Evolutionary conservation across 2,797 vertebrate species (phyloP), one percentile per base, ranked within the genome.

Genomic region (Chelonia mydas): DNA sequence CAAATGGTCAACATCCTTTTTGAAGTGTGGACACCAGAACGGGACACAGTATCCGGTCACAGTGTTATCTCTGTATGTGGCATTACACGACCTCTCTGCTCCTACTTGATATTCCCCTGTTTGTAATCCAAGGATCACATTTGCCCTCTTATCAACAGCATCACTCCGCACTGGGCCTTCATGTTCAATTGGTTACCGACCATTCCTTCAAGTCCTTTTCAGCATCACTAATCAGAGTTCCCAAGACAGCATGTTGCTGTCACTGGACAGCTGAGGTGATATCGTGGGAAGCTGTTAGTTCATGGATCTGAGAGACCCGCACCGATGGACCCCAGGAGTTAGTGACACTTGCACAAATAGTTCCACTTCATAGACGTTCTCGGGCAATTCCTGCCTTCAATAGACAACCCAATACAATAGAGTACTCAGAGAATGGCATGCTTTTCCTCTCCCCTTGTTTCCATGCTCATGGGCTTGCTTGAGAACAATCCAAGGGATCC

Each of bases 211-310:
- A 11, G 21, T 37, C 37, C 37, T 72, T 72, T 23, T 23, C 65
- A 41, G 68, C 5, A 9, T 72, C 37, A 37, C 5, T 72, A 41
- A 19, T 10, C n/a, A 21, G 5, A 72, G 65, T 37, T 72, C n/a
- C 19, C 17, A 41, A 23, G 68, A 72, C 68, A n/a, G 33, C 61
- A 19, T 5, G 16, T n/a, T 41, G 68, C 37, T 21, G 33, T 21
- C 68, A n/a, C 2, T 3, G 16, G 45, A 47, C 65, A 49, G 17
- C 6, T 45, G n/a, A 6, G 41, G 12, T 54, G 12, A 16, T n/a
- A 47, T 5, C 9, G 9, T 1, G 31, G 0, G 16, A 54, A 31
- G 25, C 10, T 31, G 54, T 13, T 3, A 37, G 45, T 5, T 6
- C 33, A 23, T 31, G 21, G 11, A 54, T 54, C 54, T 54, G 54